Conservation (phyloP, 2,797 vertebrate genomes). For the Salarias fasciatus region DNA sequence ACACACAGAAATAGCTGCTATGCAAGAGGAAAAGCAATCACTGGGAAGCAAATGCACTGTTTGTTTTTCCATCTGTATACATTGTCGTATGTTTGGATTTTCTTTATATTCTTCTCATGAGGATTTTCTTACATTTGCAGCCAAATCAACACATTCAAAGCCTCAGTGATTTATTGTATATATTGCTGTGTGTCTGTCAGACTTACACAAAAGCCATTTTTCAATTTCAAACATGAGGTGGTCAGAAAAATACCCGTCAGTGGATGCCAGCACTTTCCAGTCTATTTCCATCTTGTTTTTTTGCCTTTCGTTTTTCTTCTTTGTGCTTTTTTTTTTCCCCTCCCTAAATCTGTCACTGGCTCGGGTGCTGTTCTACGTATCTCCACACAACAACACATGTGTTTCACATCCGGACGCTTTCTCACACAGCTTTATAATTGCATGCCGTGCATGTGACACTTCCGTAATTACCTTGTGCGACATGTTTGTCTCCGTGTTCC, state of each 20-base stretch:
- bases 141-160: no score
- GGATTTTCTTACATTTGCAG: no score
- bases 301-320: background rate
- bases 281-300: background rate
- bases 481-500: constrained; percentile 23
- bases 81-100: background rate
- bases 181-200: no score
- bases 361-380: background rate
- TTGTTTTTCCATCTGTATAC: background rate
- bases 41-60: background rate
- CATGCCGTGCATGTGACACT: constrained; percentile 43
- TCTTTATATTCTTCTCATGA: no score
- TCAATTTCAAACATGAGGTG: no score
- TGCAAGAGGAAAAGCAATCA: background rate
- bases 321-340: background rate
- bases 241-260: no score
- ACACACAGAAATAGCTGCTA: background rate
- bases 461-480: constrained; percentile 33
- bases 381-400: background rate
- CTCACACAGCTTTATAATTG: constrained; percentile 36
- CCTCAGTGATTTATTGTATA: no score
- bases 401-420: constrained; percentile 3
- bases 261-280: no score
- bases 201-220: no score
- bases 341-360: background rate